Evolutionary conservation across 1,140 invertebrate genomes (phyloP).

Genomic region (Teleopsis dalmanni): DNA sequence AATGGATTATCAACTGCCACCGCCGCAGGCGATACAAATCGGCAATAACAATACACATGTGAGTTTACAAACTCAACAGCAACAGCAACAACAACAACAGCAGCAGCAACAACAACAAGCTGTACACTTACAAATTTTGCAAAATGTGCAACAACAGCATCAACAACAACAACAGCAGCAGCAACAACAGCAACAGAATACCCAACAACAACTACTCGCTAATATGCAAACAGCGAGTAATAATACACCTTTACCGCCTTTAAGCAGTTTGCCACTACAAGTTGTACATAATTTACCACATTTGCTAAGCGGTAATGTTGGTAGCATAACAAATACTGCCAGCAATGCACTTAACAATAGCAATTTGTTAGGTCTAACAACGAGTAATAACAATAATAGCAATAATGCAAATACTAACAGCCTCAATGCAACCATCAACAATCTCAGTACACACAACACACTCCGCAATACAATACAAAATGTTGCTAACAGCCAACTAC

Average conservation of each 20-base stretch:
- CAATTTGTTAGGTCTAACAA: conserved; percentile 10
- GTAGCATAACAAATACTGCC: not conserved
- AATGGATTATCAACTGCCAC: conserved; percentile 49
- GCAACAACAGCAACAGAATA: conserved; percentile 12
- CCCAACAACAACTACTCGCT: conserved; percentile 17
- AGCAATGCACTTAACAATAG: conserved; percentile 14
- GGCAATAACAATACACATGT: conserved; percentile 18
- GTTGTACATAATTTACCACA: conserved; percentile 41
- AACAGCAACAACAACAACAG: conserved; percentile 23
- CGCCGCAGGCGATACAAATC: conserved; percentile 38
- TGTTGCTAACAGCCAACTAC: conserved; percentile 18
- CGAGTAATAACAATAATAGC: conserved; percentile 6
- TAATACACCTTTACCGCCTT: conserved; percentile 28
- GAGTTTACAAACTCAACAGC: conserved; percentile 10
- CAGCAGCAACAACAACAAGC: conserved; percentile 31
- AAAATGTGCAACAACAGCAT: conserved; percentile 23
- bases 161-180: conserved; percentile 28
- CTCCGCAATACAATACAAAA: conserved; percentile 20
- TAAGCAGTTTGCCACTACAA: conserved; percentile 37
- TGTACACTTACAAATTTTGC: conserved; percentile 12
- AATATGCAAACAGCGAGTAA: conserved; percentile 22
- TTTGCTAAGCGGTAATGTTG: conserved; percentile 21
- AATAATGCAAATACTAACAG: conserved; percentile 21
- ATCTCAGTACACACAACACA: conserved; percentile 5
- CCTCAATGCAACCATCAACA: conserved; percentile 3